Evolutionary conservation across 1,140 invertebrate species (phyloP).

Genomic region (Ylistrum balloti): DNA sequence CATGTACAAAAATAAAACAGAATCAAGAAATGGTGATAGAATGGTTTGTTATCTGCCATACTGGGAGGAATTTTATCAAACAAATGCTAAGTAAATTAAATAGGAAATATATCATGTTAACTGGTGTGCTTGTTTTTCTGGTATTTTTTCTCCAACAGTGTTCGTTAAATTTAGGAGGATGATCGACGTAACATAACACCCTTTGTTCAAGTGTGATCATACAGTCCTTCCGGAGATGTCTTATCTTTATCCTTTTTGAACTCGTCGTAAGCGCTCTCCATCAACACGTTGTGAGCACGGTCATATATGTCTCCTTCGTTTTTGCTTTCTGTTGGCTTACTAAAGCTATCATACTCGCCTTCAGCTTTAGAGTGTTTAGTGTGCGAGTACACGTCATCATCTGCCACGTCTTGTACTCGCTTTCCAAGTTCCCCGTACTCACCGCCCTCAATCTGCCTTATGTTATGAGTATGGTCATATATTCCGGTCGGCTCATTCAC

Average conservation of each 20-base stretch:
- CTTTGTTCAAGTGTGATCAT: not conserved
- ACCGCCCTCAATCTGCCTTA: not conserved
- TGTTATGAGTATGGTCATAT: not conserved
- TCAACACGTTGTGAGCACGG: not conserved
- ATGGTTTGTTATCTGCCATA: too few species aligned
- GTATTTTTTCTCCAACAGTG: too few species aligned
- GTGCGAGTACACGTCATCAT: not conserved
- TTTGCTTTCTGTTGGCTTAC: not conserved
- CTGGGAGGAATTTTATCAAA: too few species aligned
- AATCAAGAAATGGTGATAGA: too few species aligned
- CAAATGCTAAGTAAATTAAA: too few species aligned
- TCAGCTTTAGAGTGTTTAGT: not conserved
- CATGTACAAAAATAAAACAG: too few species aligned
- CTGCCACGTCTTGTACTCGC: not conserved
- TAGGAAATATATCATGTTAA: too few species aligned
- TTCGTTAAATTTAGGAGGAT: too few species aligned
- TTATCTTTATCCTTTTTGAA: not conserved
- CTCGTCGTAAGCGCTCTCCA: conserved; percentile 21
- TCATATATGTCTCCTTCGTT: not conserved
- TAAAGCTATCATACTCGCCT: not conserved
- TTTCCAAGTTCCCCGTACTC: not conserved
- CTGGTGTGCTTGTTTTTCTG: too few species aligned
- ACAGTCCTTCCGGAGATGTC: not conserved
- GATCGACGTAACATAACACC: too few species aligned
- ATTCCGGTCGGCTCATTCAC: not conserved